Evolutionary conservation across 1,140 invertebrate species (phyloP), one percentile per base, ranked within the genome.

Genomic region (Aphelenchoides fujianensis): DNA sequence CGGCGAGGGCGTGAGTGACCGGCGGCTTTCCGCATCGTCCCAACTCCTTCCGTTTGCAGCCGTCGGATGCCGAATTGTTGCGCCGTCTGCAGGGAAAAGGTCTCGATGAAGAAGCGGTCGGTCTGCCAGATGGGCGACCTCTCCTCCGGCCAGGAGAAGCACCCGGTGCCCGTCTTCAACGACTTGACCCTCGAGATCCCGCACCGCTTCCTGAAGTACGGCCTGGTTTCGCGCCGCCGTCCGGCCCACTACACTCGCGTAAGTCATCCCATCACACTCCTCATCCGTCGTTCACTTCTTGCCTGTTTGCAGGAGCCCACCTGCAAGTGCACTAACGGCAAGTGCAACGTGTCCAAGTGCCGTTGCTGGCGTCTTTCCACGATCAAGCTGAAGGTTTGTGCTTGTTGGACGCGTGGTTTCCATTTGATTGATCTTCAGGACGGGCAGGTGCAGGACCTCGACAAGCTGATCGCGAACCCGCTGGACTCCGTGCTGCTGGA

Each of bases 301-400:
- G n/a, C n/a, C n/a, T n/a, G n/a, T n/a, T n/a, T n/a, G n/a, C 34
- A 59, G 55, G 55, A 59, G 34, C 5, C 55, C 12, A 7, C 5
- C 37, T 70, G 66, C 53, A 2, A 68, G 16, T 68, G 66, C 53
- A 67, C 2, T 23, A 7, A 5, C 2, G 48, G 48, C 9, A 16
- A 64, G 16, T 68, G 66, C 53, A 63, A 68, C 31, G 16, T 66
- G 16, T 27, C 52, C n/a, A 66, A n/a, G 19, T 68, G 66, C 53
- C 30, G 19, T 3, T 68, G 66, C 23, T 66, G 19, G 2, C 63
- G 19, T 30, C 16, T 28, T n/a, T 66, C 52, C 23, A 68, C 48
- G 16, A 68, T 64, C 19, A 64, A 64, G 62, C 30, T 64, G 5
- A 64, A 64, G 7, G 62, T 64, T 23, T 7, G 23, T 64, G 23